Percentiles rank a stretch among this genome's conserved stretches.
phyloP scores from a whole-genome alignment of 2,113 vertebrate species.

The Corythoichthys haematopterus region DNA sequence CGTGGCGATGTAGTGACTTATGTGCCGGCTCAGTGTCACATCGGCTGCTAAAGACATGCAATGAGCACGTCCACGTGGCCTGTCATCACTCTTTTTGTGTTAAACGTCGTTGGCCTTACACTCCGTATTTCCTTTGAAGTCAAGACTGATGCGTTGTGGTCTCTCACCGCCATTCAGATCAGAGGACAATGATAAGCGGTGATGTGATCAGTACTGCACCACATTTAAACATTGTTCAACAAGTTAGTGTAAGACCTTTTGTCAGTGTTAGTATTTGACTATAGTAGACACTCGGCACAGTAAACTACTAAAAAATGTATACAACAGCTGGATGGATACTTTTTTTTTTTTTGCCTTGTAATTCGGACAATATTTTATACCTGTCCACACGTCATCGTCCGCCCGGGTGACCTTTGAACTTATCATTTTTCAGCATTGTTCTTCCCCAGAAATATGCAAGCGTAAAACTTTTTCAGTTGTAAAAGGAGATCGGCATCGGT shows the following conservation, averaged over 20 bases:
- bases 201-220: slow-evolving; percentile 1
- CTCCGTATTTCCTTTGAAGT: slow-evolving; percentile 3
- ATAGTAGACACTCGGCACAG: too few relatives aligned
- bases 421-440: too few relatives aligned
- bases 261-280: too few relatives aligned
- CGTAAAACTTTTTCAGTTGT: too few relatives aligned
- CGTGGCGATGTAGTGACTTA: slow-evolving; percentile 46
- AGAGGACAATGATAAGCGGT: not conserved
- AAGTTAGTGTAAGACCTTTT: not conserved
- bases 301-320: too few relatives aligned
- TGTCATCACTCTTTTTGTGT: slow-evolving; percentile 41
- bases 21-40: slow-evolving; percentile 51
- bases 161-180: not conserved
- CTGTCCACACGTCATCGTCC: too few relatives aligned
- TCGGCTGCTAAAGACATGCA: slow-evolving; percentile 30
- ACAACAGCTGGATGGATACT: too few relatives aligned
- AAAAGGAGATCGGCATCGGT: too few relatives aligned
- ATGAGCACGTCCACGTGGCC: slow-evolving; percentile 34
- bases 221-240: not conserved
- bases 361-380: too few relatives aligned
- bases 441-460: too few relatives aligned
- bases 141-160: not conserved
- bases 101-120: slow-evolving; percentile 28
- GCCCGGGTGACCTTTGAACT: too few relatives aligned
- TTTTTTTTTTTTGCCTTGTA: too few relatives aligned